Percentiles rank a stretch among this genome's conserved stretches.
Evolutionary conservation across 2,888 invertebrate species (phyloP).

Genomic region (Venustoraphidia nigricollis): DNA sequence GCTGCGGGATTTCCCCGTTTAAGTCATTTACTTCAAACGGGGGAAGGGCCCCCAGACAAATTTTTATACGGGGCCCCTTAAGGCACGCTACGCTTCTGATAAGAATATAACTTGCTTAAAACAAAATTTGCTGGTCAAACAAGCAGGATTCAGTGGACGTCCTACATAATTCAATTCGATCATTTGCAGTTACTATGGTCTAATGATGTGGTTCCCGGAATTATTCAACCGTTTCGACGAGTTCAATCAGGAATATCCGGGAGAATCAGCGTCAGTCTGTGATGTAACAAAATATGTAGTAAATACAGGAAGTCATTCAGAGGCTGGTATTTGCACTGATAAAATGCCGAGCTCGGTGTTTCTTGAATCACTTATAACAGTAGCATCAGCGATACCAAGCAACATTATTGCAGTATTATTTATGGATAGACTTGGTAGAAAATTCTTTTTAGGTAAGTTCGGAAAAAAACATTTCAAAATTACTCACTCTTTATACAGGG

Average conservation of each 20-base stretch:
- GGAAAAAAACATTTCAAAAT: neutral
- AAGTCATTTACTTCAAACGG: too few relatives aligned
- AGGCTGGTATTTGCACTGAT: slow-evolving; percentile 43
- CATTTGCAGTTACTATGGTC: slow-evolving; percentile 63
- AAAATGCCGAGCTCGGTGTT: slow-evolving; percentile 67
- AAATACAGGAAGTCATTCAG: slow-evolving; percentile 43
- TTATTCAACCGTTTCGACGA: slow-evolving; percentile 83
- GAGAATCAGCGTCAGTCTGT: slow-evolving; percentile 52
- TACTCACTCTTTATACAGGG: neutral
- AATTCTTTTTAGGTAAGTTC: slow-evolving; percentile 58
- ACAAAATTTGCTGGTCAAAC: too few relatives aligned
- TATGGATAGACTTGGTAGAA: slow-evolving; percentile 75
- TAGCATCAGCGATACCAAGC: slow-evolving; percentile 72
- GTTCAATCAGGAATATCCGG: slow-evolving; percentile 51
- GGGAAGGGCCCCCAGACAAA: too few relatives aligned
- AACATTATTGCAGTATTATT: slow-evolving; percentile 66
- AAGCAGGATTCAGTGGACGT: too few relatives aligned
- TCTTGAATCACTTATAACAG: slow-evolving; percentile 73
- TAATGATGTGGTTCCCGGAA: slow-evolving; percentile 97
- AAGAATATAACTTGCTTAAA: too few relatives aligned
- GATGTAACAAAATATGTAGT: slow-evolving; percentile 65
- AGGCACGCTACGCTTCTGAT: too few relatives aligned
- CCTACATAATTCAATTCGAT: neutral
- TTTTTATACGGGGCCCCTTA: too few relatives aligned
- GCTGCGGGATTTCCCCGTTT: too few relatives aligned